phyloP scores from a whole-genome alignment of 2,797 vertebrate species.

The Hoplostethus mediterraneus region DNA sequence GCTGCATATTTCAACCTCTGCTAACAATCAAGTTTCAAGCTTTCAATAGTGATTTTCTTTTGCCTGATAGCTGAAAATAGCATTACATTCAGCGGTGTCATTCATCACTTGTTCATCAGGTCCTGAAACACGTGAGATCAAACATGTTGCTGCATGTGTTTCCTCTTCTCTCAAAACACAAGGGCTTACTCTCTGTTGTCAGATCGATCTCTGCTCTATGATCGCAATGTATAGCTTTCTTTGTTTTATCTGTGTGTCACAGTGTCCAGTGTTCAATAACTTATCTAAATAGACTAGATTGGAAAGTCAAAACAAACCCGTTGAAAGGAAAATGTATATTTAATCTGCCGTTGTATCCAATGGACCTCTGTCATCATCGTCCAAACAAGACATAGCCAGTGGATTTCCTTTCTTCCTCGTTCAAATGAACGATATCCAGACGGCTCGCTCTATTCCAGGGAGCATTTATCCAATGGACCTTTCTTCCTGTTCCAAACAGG shows the following conservation, averaged over 20 bases:
- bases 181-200: too few species aligned
- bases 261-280: too few species aligned
- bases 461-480: constrained; percentile 21
- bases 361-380: constrained; percentile 44
- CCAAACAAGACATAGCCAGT: constrained; percentile 50
- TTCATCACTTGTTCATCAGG: constrained; percentile 3
- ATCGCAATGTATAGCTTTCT: too few species aligned
- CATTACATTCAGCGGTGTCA: background rate
- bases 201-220: too few species aligned
- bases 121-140: constrained; percentile 12
- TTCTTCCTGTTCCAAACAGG: constrained; percentile 46
- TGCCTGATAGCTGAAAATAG: background rate
- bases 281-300: background rate
- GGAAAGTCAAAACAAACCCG: constrained; percentile 26
- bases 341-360: constrained; percentile 25
- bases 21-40: too few species aligned
- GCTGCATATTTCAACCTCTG: too few species aligned
- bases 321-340: background rate
- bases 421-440: constrained; percentile 59
- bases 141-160: background rate
- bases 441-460: constrained; percentile 43
- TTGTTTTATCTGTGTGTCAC: background rate
- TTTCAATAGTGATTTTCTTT: background rate
- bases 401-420: constrained; percentile 56
- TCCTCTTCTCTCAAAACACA: background rate